phyloP scores from a whole-genome alignment of 2,888 invertebrate species.

The Oligia strigilis region DNA sequence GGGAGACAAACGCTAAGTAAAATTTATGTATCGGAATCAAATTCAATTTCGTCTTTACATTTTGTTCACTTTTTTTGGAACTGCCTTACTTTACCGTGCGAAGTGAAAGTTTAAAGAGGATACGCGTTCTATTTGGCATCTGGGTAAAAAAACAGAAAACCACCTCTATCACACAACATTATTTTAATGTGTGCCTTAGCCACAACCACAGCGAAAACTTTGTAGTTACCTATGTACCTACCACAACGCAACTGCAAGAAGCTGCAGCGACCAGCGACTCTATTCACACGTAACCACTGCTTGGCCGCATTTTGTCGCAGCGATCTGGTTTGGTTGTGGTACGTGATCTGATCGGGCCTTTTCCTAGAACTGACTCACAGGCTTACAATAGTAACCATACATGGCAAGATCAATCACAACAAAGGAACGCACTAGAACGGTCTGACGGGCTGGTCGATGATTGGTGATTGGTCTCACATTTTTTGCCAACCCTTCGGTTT shows the following conservation, averaged over 20 bases:
- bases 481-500: background rate
- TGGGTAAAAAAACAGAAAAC: background rate
- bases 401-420: constrained; percentile 1
- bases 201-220: background rate
- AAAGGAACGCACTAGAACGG: background rate
- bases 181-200: background rate
- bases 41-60: constrained; percentile 90
- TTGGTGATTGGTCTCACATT: background rate
- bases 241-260: background rate
- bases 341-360: background rate
- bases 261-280: background rate
- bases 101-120: constrained; percentile 77
- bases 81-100: constrained; percentile 78
- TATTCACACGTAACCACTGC: background rate
- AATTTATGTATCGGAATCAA: constrained; percentile 91
- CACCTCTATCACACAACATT: background rate
- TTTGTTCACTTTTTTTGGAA: constrained; percentile 88
- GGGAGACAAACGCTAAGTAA: constrained; percentile 89
- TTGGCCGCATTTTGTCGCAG: background rate
- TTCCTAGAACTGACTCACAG: background rate
- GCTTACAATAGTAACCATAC: background rate
- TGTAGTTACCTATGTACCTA: background rate
- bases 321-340: background rate
- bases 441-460: background rate
- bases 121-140: constrained; percentile 55